phyloP scores from a whole-genome alignment of 2,888 invertebrate species.

The Lydus trimaculatus region DNA sequence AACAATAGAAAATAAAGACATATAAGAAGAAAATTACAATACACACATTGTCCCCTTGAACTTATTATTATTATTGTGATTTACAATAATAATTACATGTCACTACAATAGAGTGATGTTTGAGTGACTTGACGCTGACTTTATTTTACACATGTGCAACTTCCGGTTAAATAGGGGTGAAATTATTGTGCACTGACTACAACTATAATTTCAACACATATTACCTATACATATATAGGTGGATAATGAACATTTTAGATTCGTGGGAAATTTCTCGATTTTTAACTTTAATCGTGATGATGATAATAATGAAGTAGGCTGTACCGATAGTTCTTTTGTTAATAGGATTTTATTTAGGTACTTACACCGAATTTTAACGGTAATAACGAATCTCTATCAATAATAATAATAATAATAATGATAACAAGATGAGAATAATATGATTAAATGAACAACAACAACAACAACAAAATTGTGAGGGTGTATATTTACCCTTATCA shows the following conservation, averaged over 20 bases:
- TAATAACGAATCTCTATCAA: background rate
- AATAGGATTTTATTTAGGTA: background rate
- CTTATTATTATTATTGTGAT: background rate
- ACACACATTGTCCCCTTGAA: background rate
- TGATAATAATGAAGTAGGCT: slow-evolving; percentile 1
- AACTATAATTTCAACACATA: background rate
- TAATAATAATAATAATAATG: background rate
- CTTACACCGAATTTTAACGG: background rate
- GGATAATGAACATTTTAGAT: background rate
- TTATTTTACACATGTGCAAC: slow-evolving; percentile 50
- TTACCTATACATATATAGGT: background rate
- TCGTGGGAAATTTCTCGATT: background rate
- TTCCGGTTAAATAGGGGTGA: slow-evolving; percentile 53
- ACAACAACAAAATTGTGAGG: background rate
- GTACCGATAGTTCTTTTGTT: background rate
- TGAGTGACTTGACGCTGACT: slow-evolving; percentile 18
- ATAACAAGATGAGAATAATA: background rate
- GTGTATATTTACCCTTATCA: slow-evolving; percentile 1
- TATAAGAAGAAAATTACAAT: slow-evolving; percentile 4
- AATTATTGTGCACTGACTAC: slow-evolving; percentile 42
- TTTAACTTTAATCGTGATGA: background rate
- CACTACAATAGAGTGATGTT: background rate
- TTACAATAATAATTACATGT: slow-evolving; percentile 8
- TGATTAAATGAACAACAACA: background rate
- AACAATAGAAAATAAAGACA: background rate